Percentiles rank a stretch among this genome's conserved stretches.
Evolutionary conservation across 2,888 invertebrate species (phyloP).

Genomic region (Heliconius aoede): DNA sequence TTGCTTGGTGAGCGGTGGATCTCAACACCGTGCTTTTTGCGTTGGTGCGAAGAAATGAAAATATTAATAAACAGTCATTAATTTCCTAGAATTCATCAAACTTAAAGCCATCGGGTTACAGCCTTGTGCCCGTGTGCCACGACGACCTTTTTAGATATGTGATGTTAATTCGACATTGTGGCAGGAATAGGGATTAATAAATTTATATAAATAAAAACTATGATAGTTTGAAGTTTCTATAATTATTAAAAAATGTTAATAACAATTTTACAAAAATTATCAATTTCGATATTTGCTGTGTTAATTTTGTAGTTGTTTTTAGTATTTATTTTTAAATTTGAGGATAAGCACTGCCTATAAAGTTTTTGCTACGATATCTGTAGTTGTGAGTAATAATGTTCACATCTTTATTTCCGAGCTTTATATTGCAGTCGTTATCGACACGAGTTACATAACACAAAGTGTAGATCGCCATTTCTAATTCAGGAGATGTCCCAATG

Average conservation of each 20-base stretch:
- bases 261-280: background rate
- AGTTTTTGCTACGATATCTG: constrained; percentile 89
- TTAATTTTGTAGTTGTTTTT: background rate
- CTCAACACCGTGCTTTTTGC: no score
- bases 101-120: no score
- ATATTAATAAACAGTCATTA: no score
- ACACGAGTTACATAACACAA: constrained; percentile 92
- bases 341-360: constrained; percentile 92
- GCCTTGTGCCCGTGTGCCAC: no score
- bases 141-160: background rate
- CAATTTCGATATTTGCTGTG: background rate
- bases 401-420: constrained; percentile 88
- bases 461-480: constrained; percentile 95
- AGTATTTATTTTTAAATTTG: constrained; percentile 83
- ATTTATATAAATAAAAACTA: constrained; percentile 10
- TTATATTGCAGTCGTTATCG: constrained; percentile 89
- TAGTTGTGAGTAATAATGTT: constrained; percentile 89
- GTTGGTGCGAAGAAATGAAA: no score
- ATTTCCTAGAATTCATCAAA: no score
- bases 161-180: background rate
- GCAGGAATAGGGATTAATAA: background rate
- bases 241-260: background rate
- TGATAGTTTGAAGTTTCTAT: background rate
- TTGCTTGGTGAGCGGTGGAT: no score
- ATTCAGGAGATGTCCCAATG: constrained; percentile 94